These are phyloP conservation scores for Linepithema humile DNA, from an alignment of 1,140 invertebrate genomes.

Conservation along the genomic window DNA sequence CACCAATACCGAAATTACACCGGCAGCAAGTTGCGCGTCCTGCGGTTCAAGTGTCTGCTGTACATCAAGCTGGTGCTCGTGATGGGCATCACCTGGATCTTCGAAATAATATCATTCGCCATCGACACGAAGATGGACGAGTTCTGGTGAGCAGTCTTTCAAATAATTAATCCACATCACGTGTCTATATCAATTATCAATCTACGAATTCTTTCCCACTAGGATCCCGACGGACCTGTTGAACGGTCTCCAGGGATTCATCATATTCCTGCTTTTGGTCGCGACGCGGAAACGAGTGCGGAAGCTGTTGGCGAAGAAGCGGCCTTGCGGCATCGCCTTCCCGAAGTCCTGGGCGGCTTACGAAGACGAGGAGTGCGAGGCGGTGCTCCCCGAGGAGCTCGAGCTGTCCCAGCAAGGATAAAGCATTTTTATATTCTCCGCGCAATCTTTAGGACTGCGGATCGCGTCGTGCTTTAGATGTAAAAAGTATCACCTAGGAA, in stretches of 20 bases:
- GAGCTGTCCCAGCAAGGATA: slow-evolving; percentile 75
- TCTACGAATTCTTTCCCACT: slow-evolving; percentile 61
- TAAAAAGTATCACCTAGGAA: background rate
- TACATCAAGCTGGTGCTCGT: slow-evolving; percentile 89
- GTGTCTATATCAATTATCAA: background rate
- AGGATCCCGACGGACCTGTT: slow-evolving; percentile 88
- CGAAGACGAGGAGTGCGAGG: slow-evolving; percentile 85
- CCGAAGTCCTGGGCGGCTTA: slow-evolving; percentile 83
- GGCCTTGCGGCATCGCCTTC: slow-evolving; percentile 78
- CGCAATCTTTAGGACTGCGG: background rate
- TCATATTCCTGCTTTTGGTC: slow-evolving; percentile 88
- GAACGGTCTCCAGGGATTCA: slow-evolving; percentile 88
- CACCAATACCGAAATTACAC: slow-evolving; percentile 83
- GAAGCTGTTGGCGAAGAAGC: slow-evolving; percentile 83
- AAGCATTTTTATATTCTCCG: background rate
- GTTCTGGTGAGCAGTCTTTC: slow-evolving; percentile 65
- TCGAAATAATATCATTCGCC: slow-evolving; percentile 86
- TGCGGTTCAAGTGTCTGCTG: slow-evolving; percentile 87
- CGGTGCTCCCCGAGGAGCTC: slow-evolving; percentile 69
- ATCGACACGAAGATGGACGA: slow-evolving; percentile 33
- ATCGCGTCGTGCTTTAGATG: background rate
- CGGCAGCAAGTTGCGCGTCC: slow-evolving; percentile 84
- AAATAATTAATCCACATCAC: background rate
- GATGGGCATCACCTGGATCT: slow-evolving; percentile 90
- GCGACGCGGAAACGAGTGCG: slow-evolving; percentile 86